Evolutionary conservation across 2,797 vertebrate genomes (phyloP).

Genomic region (Lepilemur ruficaudatus): DNA sequence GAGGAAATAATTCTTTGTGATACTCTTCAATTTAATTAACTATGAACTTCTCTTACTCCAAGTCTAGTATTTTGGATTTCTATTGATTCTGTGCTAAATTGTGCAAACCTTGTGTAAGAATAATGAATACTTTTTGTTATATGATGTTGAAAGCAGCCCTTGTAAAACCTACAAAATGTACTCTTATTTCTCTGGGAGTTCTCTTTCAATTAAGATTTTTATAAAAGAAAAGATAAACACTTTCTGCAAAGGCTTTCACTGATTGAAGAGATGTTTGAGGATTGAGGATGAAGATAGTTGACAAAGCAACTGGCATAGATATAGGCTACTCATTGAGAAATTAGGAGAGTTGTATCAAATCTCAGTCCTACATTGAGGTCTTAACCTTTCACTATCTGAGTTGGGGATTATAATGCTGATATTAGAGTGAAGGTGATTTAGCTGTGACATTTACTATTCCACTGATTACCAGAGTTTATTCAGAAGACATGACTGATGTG

Average conservation of each 20-base stretch:
- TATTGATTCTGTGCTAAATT: background rate
- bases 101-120: background rate
- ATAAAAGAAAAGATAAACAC: background rate
- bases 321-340: background rate
- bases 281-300: background rate
- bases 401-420: background rate
- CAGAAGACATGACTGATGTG: background rate
- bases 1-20: background rate
- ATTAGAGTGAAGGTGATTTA: background rate
- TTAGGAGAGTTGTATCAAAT: background rate
- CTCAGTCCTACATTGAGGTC: background rate
- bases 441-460: background rate
- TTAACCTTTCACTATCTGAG: slow-evolving; percentile 15
- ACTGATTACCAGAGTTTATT: slow-evolving; percentile 19
- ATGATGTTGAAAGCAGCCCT: background rate
- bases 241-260: background rate
- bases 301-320: background rate
- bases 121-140: background rate
- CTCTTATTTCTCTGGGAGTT: background rate
- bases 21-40: background rate
- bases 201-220: slow-evolving; percentile 5
- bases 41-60: background rate
- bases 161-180: background rate
- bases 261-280: background rate
- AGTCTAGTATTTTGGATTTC: background rate